These are phyloP conservation scores for Himalopsyche japonica DNA, from an alignment of 2,888 invertebrate species.

Conservation along the genomic window DNA sequence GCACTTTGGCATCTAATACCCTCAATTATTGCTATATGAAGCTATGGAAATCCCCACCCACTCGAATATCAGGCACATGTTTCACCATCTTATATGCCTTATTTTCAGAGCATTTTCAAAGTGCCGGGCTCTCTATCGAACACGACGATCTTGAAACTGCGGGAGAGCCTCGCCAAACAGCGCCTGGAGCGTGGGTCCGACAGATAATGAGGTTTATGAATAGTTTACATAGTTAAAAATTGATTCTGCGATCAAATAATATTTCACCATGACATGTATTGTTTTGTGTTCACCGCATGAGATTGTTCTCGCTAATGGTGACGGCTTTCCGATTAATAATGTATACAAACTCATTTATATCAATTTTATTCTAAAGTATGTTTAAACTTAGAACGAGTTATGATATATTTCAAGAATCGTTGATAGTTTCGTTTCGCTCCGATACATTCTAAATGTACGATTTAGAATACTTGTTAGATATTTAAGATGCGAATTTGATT, in stretches of 20 bases:
- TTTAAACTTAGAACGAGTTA: neutral
- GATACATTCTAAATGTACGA: no score
- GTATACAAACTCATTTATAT: neutral
- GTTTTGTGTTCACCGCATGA: neutral
- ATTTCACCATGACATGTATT: neutral
- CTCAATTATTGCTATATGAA: no score
- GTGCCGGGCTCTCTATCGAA: conserved; percentile 77
- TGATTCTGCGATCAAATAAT: neutral
- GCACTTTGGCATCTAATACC: no score
- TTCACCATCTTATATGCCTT: neutral
- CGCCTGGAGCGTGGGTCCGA: conserved; percentile 49
- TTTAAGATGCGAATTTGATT: no score
- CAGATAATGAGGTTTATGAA: conserved; percentile 17
- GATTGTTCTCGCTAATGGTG: neutral
- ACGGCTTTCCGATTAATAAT: neutral
- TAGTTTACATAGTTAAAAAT: neutral
- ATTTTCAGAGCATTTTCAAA: conserved; percentile 76
- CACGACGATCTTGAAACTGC: conserved; percentile 65
- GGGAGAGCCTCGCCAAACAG: conserved; percentile 61
- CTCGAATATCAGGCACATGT: no score
- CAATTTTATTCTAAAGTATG: neutral
- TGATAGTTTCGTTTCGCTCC: no score
- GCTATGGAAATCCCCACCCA: no score
- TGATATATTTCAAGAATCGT: no score
- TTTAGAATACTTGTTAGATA: no score